These are phyloP conservation scores for Lycopodina hypogea DNA, from an alignment of 37 sponge, comb jelly and placozoan species.

Conservation along the genomic window DNA sequence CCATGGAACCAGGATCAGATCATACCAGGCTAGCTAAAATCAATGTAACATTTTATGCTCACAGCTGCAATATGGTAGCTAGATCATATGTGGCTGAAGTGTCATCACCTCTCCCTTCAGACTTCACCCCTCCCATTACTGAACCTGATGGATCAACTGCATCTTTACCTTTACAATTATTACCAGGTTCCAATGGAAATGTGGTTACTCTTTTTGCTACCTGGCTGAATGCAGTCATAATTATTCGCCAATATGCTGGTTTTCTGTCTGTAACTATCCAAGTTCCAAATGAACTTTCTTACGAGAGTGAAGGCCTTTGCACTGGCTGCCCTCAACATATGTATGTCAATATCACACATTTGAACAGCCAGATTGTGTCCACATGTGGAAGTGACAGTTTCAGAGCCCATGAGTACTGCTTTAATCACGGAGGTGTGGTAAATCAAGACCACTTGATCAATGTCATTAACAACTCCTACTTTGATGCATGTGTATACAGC, in stretches of 20 bases:
- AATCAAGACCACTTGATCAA: not conserved
- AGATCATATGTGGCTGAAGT: constrained; percentile 12
- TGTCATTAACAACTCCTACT: not conserved
- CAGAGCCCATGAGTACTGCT: constrained; percentile 6
- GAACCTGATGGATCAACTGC: not conserved
- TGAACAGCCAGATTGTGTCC: not conserved
- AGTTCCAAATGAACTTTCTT: constrained; percentile 17
- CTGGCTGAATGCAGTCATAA: constrained; percentile 47
- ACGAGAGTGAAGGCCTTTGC: constrained; percentile 49
- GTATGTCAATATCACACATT: constrained; percentile 9
- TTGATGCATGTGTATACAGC: constrained; percentile 8
- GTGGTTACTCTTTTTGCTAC: constrained; percentile 36
- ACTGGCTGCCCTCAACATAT: constrained; percentile 24
- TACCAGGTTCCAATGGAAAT: not conserved
- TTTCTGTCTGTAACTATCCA: constrained; percentile 40
- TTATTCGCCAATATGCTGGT: constrained; percentile 32
- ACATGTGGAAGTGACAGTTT: not conserved
- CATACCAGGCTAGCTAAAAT: constrained; percentile 53
- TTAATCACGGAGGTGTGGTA: not conserved
- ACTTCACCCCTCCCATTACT: not conserved
- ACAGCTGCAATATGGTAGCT: constrained; percentile 1
- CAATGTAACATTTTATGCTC: constrained; percentile 35
- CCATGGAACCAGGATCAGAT: not conserved
- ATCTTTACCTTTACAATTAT: not conserved
- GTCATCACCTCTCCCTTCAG: constrained; percentile 23